These are phyloP conservation scores for Muscina levida DNA, from an alignment of 2,888 invertebrate genomes.

Conservation along the genomic window DNA sequence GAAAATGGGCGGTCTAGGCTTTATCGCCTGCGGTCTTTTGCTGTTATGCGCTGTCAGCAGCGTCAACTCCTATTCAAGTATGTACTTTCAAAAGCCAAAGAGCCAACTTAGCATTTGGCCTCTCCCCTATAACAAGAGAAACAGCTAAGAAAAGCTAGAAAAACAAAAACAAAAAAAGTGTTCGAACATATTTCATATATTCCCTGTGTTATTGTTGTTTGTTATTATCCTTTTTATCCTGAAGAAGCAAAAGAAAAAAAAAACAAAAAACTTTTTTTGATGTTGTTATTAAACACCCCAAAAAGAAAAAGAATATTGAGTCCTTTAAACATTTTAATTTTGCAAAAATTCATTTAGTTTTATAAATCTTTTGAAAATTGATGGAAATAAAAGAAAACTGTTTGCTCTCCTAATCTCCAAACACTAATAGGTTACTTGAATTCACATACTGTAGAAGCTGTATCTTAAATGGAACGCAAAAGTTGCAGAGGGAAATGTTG, in stretches of 20 bases:
- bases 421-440: too few relatives aligned
- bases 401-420: too few relatives aligned
- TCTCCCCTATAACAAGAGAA: constrained; percentile 22
- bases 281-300: neutral
- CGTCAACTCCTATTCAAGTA: constrained; percentile 79
- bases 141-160: constrained; percentile 39
- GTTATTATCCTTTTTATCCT: constrained; percentile 10
- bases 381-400: neutral
- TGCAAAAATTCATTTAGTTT: too few relatives aligned
- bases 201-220: constrained; percentile 26
- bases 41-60: constrained; percentile 71
- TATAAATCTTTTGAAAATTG: neutral
- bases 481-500: too few relatives aligned
- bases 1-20: constrained; percentile 69
- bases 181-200: constrained; percentile 25
- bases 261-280: constrained; percentile 6
- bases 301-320: neutral
- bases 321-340: constrained; percentile 19
- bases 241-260: neutral
- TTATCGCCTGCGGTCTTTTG: constrained; percentile 68
- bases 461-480: too few relatives aligned
- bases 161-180: constrained; percentile 35
- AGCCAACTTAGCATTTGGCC: constrained; percentile 51
- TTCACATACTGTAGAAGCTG: too few relatives aligned
- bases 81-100: constrained; percentile 69